Conservation (phyloP, 2,888 invertebrate species). For the Papilio protenor region DNA sequence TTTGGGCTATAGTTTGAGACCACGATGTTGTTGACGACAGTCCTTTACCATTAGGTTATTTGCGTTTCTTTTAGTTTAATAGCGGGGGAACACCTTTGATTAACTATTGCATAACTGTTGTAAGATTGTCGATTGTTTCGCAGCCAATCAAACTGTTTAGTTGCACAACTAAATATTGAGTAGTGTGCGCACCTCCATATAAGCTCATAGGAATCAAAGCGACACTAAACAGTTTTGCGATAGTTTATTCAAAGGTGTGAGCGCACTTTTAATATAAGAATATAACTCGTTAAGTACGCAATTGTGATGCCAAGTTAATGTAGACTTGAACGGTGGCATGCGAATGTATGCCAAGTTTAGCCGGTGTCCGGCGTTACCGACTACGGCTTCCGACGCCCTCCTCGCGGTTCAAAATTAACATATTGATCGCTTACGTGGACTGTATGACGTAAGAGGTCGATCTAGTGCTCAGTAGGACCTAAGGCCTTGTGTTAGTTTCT, state of each 20-base stretch:
- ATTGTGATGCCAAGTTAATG: constrained; percentile 6
- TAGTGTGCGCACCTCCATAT: too few relatives aligned
- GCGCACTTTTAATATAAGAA: background rate
- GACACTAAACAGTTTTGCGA: too few relatives aligned
- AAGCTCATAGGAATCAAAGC: too few relatives aligned
- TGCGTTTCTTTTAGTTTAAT: background rate
- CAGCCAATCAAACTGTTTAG: too few relatives aligned
- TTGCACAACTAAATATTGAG: too few relatives aligned
- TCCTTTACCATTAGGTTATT: too few relatives aligned
- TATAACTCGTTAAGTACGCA: background rate
- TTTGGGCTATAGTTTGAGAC: too few relatives aligned
- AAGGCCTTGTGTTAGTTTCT: constrained; percentile 12
- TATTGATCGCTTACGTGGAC: constrained; percentile 27
- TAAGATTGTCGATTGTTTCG: too few relatives aligned
- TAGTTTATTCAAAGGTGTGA: too few relatives aligned
- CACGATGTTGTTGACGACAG: too few relatives aligned
- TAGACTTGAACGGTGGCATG: constrained; percentile 11
- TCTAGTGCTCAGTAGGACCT: background rate
- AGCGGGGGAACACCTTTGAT: too few relatives aligned
- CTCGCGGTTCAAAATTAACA: constrained; percentile 35
- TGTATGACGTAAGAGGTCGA: background rate
- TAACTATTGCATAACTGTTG: too few relatives aligned
- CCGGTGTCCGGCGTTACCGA: constrained; percentile 36
- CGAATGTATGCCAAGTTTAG: constrained; percentile 42
- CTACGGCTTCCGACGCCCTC: constrained; percentile 37